Evolutionary conservation across 2,888 invertebrate species (phyloP), one percentile per base, ranked within the genome.

Genomic region (Gordius sp.): DNA sequence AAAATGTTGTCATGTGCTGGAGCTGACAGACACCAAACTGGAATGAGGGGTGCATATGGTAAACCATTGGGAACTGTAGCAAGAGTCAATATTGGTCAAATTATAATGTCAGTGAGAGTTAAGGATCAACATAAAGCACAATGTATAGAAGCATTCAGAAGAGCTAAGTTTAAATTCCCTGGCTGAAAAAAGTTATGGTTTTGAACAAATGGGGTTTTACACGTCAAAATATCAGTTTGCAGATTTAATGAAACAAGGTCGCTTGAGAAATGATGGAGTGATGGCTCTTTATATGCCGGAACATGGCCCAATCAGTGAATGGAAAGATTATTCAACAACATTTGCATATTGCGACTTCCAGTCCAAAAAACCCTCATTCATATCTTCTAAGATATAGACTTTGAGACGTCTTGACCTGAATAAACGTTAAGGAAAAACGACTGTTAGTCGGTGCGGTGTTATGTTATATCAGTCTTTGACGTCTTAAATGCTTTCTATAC

Each of bases 1-100:
- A 97, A 97, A 76, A 97, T 97, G 97, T 93, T 99, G 75, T 93
- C 93, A 64, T 97, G 97, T 73, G 97, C 97, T 75, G 97, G 97
- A 76, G 97, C 97, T 77, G 97, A 97, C 82, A 86, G 91, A 78
- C 86, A 93, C 71, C 91, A 93, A 76, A 93, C 93, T 67, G 93
- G 93, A 75, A 97, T 97, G 93, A 77, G 93, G 72, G 97, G 97
- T 69, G 97, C 97, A 58, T 97, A 86, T 69, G 97, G 97, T 58
- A 97, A 97, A 71, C 93, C 97, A 1, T 89, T 89, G 74, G 97
- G 97, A 59, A 89, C 91, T 1, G 97, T 97, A n/a, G 97, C 97
- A n/a, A 80, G 97, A 62, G 97, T 99, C 58, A 80, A 78, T 66
- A 99, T 99, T 68, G 93, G 93, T 4, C 93, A 97, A 71, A 85